Conservation (phyloP, 1,140 invertebrate genomes). For the Drosophila chauvacae region DNA sequence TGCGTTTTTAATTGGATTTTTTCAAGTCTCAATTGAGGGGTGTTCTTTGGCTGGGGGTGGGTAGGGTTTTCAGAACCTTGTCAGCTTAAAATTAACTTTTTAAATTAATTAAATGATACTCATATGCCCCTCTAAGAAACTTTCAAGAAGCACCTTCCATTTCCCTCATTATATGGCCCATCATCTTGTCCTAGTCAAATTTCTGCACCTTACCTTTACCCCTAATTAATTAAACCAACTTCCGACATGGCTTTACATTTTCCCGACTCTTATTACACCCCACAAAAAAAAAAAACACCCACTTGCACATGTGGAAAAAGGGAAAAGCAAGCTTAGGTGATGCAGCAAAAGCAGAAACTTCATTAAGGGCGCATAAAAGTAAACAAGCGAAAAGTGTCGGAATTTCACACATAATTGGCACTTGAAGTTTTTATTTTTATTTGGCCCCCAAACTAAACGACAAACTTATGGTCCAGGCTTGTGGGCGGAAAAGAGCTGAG, state of each 20-base stretch:
- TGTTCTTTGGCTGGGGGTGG: background rate
- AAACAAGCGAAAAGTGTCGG: slow-evolving; percentile 80
- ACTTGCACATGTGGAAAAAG: slow-evolving; percentile 16
- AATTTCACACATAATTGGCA: slow-evolving; percentile 83
- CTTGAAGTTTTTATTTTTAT: slow-evolving; percentile 82
- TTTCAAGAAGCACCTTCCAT: background rate
- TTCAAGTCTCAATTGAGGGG: slow-evolving; percentile 21
- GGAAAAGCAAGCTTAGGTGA: background rate
- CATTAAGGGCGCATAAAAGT: slow-evolving; percentile 80
- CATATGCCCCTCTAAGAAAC: background rate
- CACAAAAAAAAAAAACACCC: slow-evolving; percentile 8
- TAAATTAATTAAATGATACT: background rate
- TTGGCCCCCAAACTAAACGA: slow-evolving; percentile 67
- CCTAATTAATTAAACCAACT: slow-evolving; percentile 27
- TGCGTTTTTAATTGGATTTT: slow-evolving; percentile 82
- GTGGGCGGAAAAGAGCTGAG: slow-evolving; percentile 26
- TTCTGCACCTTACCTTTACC: slow-evolving; percentile 21
- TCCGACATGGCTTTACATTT: slow-evolving; percentile 9
- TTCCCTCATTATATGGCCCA: background rate
- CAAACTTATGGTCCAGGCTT: slow-evolving; percentile 73
- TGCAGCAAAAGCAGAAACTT: slow-evolving; percentile 60
- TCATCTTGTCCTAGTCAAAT: slow-evolving; percentile 28
- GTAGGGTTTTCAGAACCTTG: background rate
- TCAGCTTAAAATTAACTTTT: background rate
- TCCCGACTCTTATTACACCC: slow-evolving; percentile 20